phyloP scores from a whole-genome alignment of 2,113 vertebrate genomes.

The Cyphomyrus plagiostoma region DNA sequence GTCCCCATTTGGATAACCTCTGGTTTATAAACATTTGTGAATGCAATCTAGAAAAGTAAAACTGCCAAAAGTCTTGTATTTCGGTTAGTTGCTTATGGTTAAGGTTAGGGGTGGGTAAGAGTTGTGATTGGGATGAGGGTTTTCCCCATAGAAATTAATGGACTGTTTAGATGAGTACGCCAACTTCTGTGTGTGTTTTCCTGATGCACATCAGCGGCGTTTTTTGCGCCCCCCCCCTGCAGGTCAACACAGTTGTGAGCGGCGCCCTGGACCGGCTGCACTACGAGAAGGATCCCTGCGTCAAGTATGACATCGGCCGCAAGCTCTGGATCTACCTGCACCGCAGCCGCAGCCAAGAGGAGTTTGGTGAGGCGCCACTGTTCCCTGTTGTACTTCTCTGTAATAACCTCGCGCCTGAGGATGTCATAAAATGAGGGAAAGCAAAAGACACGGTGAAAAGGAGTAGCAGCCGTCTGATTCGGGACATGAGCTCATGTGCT shows the following conservation, averaged over 20 bases:
- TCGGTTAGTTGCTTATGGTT: too few relatives aligned
- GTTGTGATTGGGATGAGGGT: too few relatives aligned
- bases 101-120: too few relatives aligned
- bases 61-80: too few relatives aligned
- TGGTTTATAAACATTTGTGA: too few relatives aligned
- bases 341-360: slow-evolving; percentile 85
- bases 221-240: background rate
- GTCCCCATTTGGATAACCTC: too few relatives aligned
- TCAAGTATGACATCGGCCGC: slow-evolving; percentile 92
- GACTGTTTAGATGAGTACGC: too few relatives aligned
- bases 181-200: background rate
- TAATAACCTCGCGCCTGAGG: background rate
- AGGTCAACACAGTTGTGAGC: slow-evolving; percentile 97
- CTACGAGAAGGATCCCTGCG: slow-evolving; percentile 96
- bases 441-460: background rate
- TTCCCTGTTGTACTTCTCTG: background rate
- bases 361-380: slow-evolving; percentile 74
- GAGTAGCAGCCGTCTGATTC: background rate
- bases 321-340: slow-evolving; percentile 98
- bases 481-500: background rate
- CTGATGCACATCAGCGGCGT: background rate
- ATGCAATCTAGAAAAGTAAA: too few relatives aligned
- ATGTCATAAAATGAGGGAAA: background rate
- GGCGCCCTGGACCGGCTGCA: slow-evolving; percentile 89
- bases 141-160: too few relatives aligned